These are phyloP conservation scores for Picathartes gymnocephalus DNA, from an alignment of 2,113 vertebrate genomes.

Conservation along the genomic window DNA sequence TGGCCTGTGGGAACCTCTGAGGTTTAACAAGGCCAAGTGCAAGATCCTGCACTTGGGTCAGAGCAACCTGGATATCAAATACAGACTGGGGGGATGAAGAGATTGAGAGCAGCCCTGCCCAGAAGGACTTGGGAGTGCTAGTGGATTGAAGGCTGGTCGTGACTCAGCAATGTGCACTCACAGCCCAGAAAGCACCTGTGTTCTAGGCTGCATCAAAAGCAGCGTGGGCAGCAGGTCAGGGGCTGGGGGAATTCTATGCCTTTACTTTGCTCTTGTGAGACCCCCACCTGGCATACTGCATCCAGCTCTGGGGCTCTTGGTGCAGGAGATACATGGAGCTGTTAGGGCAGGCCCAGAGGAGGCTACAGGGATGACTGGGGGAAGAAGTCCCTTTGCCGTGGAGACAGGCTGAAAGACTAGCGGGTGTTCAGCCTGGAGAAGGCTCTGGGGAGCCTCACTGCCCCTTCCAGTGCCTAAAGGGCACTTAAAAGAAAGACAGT, in stretches of 20 bases:
- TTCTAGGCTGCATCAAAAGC: background rate
- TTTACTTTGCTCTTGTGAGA: background rate
- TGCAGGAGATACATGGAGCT: background rate
- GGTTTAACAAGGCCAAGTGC: background rate
- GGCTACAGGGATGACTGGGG: fast-evolving
- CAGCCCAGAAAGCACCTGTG: background rate
- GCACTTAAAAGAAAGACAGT: background rate
- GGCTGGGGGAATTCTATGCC: background rate
- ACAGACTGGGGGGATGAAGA: background rate
- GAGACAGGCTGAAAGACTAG: background rate
- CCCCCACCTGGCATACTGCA: background rate
- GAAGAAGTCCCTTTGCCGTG: background rate
- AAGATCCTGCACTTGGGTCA: background rate
- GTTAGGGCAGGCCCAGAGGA: background rate
- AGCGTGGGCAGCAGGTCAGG: background rate
- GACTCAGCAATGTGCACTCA: background rate
- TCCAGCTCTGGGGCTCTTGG: background rate
- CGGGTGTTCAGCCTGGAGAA: background rate
- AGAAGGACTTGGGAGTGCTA: background rate
- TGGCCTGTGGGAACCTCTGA: background rate
- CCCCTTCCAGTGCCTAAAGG: background rate
- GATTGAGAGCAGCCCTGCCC: background rate
- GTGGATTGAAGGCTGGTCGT: background rate
- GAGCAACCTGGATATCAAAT: background rate
- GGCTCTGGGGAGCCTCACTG: background rate